Base-by-base conservation (phyloP, 2,113 vertebrate genomes). In the Rattus rattus region DNA sequence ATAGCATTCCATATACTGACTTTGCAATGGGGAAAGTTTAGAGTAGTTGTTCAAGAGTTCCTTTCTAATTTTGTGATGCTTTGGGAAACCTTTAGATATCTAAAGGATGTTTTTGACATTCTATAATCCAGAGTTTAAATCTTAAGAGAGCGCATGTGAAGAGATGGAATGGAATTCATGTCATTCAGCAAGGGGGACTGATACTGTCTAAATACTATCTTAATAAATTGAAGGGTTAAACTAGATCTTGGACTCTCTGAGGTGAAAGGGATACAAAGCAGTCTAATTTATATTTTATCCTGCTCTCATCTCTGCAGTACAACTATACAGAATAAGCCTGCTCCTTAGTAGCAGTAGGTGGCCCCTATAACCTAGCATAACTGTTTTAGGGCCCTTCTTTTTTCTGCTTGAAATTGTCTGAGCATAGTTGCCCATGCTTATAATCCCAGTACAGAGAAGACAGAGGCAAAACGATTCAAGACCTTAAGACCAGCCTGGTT, bases 61-160 rank as follows among this genome's bases (percentile, higher is more conserved):
- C 24, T 20, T 73, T 19, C 72, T 65, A 47, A 54, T 85, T 91
- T 81, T 95, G 69, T 73, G 63, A 73, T 59, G 76, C 59, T 52
- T n/a, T 69, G 5, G 54, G 73, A 90, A 96, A 70, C n/a, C 61
- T 88, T 69, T 8, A 24, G 77, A 88, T 95, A 73, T 75, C 86
- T 90, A 67, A 95, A 86, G 75, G 59, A 52, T 43, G 20, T 72
- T 24, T 97, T 83, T 80, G 84, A 84, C 56, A 61, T 80, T 89
- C 30, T 33, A 2, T 90, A 93, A 88, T 84, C 84, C 26, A 63
- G 30, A 88, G 73, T 84, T 95, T 90, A 86, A 88, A 81, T 88
- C 73, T 92, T 88, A 75, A 54, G 24, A 91, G 73, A 28, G 47
- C 8, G 61, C 33, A n/a, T 2, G 11, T 52, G 43, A 26, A n/a